These are phyloP conservation scores for Haliclona indistincta DNA, from an alignment of 37 sponge, comb jelly and placozoan genomes.

Conservation along the genomic window DNA sequence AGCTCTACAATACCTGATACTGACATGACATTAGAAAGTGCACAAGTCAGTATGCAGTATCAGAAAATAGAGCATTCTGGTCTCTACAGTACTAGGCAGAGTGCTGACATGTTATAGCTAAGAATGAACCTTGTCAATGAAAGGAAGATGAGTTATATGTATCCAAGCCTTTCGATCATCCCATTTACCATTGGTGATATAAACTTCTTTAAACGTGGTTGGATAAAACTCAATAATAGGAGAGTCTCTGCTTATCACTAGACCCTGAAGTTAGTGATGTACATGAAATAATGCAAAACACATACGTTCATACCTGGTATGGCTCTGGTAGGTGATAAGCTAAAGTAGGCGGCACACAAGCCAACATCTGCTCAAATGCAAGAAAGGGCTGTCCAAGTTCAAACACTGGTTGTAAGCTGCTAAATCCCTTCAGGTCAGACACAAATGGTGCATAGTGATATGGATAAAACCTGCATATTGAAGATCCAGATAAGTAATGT, in stretches of 20 bases:
- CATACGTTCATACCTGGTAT: slow-evolving; percentile 64
- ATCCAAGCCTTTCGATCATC: slow-evolving; percentile 98
- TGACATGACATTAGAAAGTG: neutral
- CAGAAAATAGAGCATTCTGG: too few species aligned
- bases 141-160: slow-evolving; percentile 93
- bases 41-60: too few species aligned
- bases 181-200: slow-evolving; percentile 94
- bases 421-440: slow-evolving; percentile 77
- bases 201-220: slow-evolving; percentile 84
- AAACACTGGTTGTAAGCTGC: slow-evolving; percentile 64
- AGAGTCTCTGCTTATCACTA: slow-evolving; percentile 87
- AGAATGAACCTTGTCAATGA: slow-evolving; percentile 81
- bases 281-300: neutral
- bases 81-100: neutral
- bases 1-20: neutral
- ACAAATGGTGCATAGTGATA: slow-evolving; percentile 99
- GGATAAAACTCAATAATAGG: slow-evolving; percentile 91
- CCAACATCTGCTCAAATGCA: slow-evolving; percentile 95
- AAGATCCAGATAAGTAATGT: neutral
- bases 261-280: slow-evolving; percentile 30
- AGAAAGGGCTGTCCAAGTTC: slow-evolving; percentile 80
- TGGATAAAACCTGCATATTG: slow-evolving; percentile 81
- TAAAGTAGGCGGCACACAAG: slow-evolving; percentile 89
- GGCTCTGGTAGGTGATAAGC: slow-evolving; percentile 74
- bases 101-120: too few species aligned